These are phyloP conservation scores for Neotoxoptera formosana DNA, from an alignment of 1,140 invertebrate genomes.

Conservation along the genomic window DNA sequence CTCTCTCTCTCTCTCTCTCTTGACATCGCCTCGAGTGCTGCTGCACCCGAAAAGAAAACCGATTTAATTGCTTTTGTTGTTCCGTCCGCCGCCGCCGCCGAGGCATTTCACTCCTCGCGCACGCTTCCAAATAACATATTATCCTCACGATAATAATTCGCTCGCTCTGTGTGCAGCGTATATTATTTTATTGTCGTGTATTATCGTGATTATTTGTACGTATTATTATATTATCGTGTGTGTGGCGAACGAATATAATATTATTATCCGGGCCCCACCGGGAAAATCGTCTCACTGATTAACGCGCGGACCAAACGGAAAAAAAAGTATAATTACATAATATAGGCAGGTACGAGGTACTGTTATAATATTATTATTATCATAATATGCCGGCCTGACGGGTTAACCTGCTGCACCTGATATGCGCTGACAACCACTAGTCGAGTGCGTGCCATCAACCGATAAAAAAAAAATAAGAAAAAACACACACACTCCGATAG, in stretches of 20 bases:
- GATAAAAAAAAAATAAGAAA: not conserved
- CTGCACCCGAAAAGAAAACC: conserved; percentile 22
- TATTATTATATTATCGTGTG: no score
- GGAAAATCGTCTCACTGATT: not conserved
- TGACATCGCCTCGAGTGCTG: conserved; percentile 12
- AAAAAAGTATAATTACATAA: not conserved
- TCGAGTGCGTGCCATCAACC: not conserved
- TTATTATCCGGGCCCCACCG: not conserved
- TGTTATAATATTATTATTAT: not conserved
- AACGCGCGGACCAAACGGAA: not conserved
- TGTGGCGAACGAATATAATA: not conserved
- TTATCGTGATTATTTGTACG: not conserved
- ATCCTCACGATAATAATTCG: no score
- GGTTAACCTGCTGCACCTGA: no score
- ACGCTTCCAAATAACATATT: not conserved
- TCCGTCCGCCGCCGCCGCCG: not conserved
- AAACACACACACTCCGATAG: not conserved
- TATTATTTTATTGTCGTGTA: no score
- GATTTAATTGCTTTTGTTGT: conserved; percentile 46
- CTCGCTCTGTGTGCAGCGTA: not conserved
- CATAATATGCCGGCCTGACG: not conserved
- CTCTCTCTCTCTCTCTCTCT: no score
- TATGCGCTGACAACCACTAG: conserved; percentile 1
- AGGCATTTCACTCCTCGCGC: not conserved
- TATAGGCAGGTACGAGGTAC: no score